Conservation (phyloP, 2,888 invertebrate genomes). For the Argyresthia albistria region DNA sequence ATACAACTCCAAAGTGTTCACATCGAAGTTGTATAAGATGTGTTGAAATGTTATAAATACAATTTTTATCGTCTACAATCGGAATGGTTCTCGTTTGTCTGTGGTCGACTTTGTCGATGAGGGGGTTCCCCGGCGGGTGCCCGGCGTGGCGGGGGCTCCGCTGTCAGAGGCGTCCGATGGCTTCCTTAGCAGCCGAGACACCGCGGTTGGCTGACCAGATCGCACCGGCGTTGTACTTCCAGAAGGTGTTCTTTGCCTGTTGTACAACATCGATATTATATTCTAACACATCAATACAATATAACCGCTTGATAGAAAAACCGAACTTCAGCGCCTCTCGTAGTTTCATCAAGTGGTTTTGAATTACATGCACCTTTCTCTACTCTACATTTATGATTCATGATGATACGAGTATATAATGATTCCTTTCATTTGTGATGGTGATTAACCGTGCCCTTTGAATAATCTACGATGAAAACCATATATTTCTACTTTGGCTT, state of each 20-base stretch:
- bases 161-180: constrained; percentile 80
- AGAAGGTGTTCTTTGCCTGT: constrained; percentile 83
- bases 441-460: too few relatives aligned
- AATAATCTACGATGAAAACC: too few relatives aligned
- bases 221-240: constrained; percentile 82
- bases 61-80: constrained; percentile 69
- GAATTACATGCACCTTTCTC: too few relatives aligned
- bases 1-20: too few relatives aligned
- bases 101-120: constrained; percentile 47
- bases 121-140: constrained; percentile 50
- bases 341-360: too few relatives aligned
- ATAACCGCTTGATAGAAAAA: too few relatives aligned
- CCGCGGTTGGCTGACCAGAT: constrained; percentile 74
- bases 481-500: too few relatives aligned
- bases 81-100: constrained; percentile 80
- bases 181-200: constrained; percentile 75
- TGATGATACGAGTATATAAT: too few relatives aligned
- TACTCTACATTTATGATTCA: too few relatives aligned
- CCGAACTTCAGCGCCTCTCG: too few relatives aligned
- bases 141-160: constrained; percentile 61
- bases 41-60: neutral
- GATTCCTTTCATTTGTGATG: too few relatives aligned
- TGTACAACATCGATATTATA: neutral
- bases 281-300: too few relatives aligned
- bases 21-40: neutral